These are phyloP conservation scores for Spicauda simplicius DNA, from an alignment of 2,888 invertebrate species.

Conservation along the genomic window DNA sequence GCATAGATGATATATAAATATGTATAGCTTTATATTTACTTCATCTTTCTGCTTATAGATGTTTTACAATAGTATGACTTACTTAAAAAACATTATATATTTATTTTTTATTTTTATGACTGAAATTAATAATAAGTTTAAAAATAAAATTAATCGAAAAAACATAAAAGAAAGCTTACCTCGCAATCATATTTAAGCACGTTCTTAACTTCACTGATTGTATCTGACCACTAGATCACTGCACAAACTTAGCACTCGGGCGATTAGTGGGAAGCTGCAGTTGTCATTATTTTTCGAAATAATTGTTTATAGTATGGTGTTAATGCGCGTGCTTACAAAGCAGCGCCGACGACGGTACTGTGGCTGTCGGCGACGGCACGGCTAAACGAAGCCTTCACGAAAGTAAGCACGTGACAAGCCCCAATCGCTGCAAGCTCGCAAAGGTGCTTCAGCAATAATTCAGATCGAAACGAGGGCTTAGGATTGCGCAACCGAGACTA, in stretches of 20 bases:
- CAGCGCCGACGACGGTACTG: constrained; percentile 66
- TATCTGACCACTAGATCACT: constrained; percentile 62
- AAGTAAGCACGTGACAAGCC: constrained; percentile 49
- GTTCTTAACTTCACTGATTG: constrained; percentile 31
- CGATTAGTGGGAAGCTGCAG: constrained; percentile 48
- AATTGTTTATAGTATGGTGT: constrained; percentile 35
- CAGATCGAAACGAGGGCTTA: constrained; percentile 21
- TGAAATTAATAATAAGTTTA: neutral
- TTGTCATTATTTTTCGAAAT: constrained; percentile 43
- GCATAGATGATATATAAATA: too few species aligned
- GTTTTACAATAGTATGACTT: too few species aligned
- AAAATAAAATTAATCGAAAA: neutral
- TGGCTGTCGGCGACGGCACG: constrained; percentile 46
- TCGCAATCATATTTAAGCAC: constrained; percentile 26
- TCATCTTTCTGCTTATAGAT: too few species aligned
- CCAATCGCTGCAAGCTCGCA: constrained; percentile 39
- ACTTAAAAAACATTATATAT: too few species aligned
- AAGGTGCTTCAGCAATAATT: constrained; percentile 33
- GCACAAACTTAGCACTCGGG: constrained; percentile 52
- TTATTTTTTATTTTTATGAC: too few species aligned
- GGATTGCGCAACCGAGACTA: constrained; percentile 24
- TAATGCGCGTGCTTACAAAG: constrained; percentile 59
- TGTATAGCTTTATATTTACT: too few species aligned
- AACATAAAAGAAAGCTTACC: constrained; percentile 24
- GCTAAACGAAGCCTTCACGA: constrained; percentile 64